A percentile compares a stretch with the other conserved stretches of the same genome.
Evolutionary conservation across 2,888 invertebrate species (phyloP).

Genomic region (Drosophila helvetica): DNA sequence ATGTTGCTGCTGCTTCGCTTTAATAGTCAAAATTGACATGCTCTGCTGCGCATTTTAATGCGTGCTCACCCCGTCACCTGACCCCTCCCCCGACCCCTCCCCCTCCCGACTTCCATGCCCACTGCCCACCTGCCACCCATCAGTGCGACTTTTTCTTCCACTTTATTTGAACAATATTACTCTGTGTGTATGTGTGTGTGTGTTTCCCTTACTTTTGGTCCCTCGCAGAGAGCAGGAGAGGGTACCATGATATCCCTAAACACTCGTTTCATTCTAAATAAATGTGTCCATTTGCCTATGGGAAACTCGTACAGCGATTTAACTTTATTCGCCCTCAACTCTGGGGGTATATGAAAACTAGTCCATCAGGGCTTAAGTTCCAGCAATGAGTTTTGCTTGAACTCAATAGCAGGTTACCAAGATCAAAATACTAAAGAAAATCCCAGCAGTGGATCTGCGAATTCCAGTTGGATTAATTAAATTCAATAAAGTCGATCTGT

Average conservation of each 20-base stretch:
- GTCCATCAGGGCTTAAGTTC: too few species aligned
- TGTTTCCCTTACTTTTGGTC: not conserved
- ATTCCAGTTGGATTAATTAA: too few species aligned
- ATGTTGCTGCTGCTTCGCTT: constrained; percentile 53
- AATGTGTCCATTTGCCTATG: too few species aligned
- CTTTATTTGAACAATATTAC: constrained; percentile 56
- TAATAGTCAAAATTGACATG: constrained; percentile 76
- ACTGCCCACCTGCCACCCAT: not conserved
- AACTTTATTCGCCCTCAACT: not conserved
- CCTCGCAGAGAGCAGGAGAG: too few species aligned
- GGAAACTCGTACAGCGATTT: not conserved
- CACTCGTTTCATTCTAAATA: too few species aligned
- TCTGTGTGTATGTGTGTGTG: constrained; percentile 13
- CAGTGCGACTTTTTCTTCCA: constrained; percentile 35
- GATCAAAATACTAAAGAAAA: too few species aligned
- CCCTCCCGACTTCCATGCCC: not conserved
- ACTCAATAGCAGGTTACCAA: too few species aligned
- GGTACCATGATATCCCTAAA: too few species aligned
- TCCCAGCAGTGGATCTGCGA: too few species aligned
- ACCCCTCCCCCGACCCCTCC: not conserved
- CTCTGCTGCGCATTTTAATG: constrained; percentile 73
- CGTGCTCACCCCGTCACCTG: constrained; percentile 41
- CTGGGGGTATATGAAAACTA: too few species aligned
- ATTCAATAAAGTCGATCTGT: too few species aligned
- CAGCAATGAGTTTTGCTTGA: too few species aligned